Evolutionary conservation across 2,888 invertebrate species (phyloP), one percentile per base, ranked within the genome.

Genomic region (Lasioglossum figueresi): DNA sequence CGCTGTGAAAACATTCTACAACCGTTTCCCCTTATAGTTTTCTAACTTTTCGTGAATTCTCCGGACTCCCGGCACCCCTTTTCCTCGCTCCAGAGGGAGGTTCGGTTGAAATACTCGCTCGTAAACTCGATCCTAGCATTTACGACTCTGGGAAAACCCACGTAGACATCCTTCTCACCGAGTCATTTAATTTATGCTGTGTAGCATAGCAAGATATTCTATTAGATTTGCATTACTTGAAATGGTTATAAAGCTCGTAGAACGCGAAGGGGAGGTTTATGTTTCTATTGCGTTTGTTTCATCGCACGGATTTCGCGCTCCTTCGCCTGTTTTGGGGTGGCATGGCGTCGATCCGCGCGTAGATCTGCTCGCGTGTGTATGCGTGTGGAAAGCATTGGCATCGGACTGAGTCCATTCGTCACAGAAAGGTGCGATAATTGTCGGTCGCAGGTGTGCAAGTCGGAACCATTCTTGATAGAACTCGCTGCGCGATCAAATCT

Each of bases 1-100:
- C 83, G 37, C 87, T 83, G 48, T 84, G 72, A 76, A 87, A 89
- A 89, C 84, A 63, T 72, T 82, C 73, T n/a, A 59, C 66, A 31
- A 70, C 27, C 78, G 43, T 76, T 75, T 82, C 82, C 63, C 76
- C 37, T 63, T 48, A 66, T 66, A 45, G 16, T 80, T 66, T 37
- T 12, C 43, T 56, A 27, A 56, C 19, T 34, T 76, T 34, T 52
- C 34, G 27, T 45, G 40, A 2, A 16, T 52, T 43, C 27, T 40
- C 19, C 48, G 31, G 6, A 34, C 2, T 2, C 14, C n/a, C 14
- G 12, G 6, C 12, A 16, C n/a, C 27, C 10, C 1, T 66, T 34
- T 1, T 3, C 10, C 19, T 40, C 37, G 6, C 68, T 56, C 4
- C 19, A 5, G 48, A 19, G 2, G 48, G 8, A 70, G 27, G 48